These are phyloP conservation scores for Pangasianodon gigas DNA, from an alignment of 2,113 vertebrate species.

Conservation along the genomic window DNA sequence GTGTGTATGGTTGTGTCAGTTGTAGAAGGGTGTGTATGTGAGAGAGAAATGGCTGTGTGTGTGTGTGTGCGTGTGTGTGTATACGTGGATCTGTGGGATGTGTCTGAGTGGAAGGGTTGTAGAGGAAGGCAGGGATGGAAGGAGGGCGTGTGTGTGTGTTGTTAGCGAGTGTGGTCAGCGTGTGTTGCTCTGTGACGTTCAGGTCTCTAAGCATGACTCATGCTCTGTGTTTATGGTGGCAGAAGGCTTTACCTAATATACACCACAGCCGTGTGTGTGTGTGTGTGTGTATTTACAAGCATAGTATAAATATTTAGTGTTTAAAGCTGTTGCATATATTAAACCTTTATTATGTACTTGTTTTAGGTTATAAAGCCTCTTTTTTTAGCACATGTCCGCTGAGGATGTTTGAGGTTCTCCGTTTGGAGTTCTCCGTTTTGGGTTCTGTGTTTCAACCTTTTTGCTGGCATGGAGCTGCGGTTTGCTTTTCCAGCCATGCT, in stretches of 20 bases:
- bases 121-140: constrained; percentile 26
- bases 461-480: constrained; percentile 52
- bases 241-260: constrained; percentile 44
- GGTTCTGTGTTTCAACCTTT: constrained; percentile 39
- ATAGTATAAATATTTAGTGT: constrained; percentile 25
- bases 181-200: constrained; percentile 53
- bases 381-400: background rate
- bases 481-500: constrained; percentile 49
- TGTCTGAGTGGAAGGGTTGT: constrained; percentile 3
- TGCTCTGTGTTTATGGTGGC: constrained; percentile 51
- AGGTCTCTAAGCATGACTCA: constrained; percentile 49
- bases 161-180: constrained; percentile 48
- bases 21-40: constrained; percentile 16
- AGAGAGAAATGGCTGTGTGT: background rate
- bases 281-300: constrained; percentile 17
- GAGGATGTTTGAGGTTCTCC: background rate
- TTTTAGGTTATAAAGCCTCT: background rate
- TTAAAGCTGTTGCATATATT: constrained; percentile 5
- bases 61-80: constrained; percentile 37
- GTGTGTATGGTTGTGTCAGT: constrained; percentile 39
- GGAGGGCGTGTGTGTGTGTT: constrained; percentile 25
- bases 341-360: background rate
- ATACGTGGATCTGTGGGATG: constrained; percentile 44
- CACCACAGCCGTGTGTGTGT: constrained; percentile 31
- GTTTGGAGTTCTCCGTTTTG: background rate